phyloP scores from a whole-genome alignment of 2,113 vertebrate species.

The Notiomystis cincta region DNA sequence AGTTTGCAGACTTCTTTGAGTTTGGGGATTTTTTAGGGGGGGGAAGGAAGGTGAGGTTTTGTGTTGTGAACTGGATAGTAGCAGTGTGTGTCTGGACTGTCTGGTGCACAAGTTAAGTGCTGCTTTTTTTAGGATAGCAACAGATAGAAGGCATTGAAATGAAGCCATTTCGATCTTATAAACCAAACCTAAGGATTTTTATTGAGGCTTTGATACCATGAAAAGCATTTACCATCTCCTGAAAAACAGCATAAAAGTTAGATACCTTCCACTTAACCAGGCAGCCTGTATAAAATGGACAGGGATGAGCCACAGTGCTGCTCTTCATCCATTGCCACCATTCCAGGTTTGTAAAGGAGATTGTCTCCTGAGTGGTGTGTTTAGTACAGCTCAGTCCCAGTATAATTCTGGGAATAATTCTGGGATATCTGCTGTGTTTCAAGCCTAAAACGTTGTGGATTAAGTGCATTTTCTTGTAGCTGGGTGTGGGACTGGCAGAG shows the following conservation, averaged over 20 bases:
- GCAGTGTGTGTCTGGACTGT: neutral
- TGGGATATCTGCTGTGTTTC: neutral
- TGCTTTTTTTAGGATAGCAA: neutral
- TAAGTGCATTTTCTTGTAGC: neutral
- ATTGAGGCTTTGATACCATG: neutral
- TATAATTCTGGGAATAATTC: too few species aligned
- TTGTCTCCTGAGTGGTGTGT: neutral
- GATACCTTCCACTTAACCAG: neutral
- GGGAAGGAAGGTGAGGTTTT: fast-evolving
- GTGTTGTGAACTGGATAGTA: neutral
- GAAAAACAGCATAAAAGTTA: neutral
- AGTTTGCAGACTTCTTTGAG: neutral
- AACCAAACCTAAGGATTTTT: neutral
- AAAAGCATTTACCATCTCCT: neutral
- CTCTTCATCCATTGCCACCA: neutral
- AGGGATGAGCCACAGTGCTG: neutral
- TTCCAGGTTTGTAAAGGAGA: neutral
- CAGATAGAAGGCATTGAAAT: neutral
- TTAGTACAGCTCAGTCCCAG: neutral
- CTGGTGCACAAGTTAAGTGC: neutral
- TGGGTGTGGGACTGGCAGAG: neutral
- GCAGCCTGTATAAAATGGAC: neutral
- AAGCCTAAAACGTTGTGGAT: neutral
- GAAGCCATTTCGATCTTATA: neutral
- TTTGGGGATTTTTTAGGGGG: neutral